Conservation (phyloP, 2,888 invertebrate genomes). For the Dorcus parallelipipedus region DNA sequence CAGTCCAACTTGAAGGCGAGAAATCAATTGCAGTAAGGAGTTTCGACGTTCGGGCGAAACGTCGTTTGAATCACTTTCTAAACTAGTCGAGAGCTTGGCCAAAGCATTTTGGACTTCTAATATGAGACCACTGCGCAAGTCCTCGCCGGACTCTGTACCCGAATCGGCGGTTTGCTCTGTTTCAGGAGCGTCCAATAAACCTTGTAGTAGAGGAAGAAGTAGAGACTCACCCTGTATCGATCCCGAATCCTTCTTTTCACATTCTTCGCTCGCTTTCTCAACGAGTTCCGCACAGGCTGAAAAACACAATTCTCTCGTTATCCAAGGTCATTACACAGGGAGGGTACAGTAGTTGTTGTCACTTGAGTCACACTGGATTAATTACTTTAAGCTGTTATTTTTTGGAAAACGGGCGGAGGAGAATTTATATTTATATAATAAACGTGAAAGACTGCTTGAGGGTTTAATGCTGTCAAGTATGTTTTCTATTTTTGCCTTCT, state of each 20-base stretch:
- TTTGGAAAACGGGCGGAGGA: too few relatives aligned
- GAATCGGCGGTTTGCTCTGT: constrained; percentile 56
- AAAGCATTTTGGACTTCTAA: constrained; percentile 51
- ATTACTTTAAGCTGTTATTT: background rate
- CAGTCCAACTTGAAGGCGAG: constrained; percentile 61
- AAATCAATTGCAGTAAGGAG: constrained; percentile 71
- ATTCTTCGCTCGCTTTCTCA: constrained; percentile 50
- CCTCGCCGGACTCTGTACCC: constrained; percentile 68
- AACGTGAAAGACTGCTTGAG: too few relatives aligned
- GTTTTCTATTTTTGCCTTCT: too few relatives aligned
- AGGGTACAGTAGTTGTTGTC: too few relatives aligned
- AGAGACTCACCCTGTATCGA: constrained; percentile 71
- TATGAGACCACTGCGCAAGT: constrained; percentile 57
- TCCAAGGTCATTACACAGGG: too few relatives aligned
- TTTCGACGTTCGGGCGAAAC: constrained; percentile 68
- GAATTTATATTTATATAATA: too few relatives aligned
- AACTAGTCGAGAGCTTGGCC: constrained; percentile 43
- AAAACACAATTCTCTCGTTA: constrained; percentile 17
- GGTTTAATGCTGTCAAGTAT: too few relatives aligned
- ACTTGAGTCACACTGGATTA: background rate
- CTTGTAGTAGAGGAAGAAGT: constrained; percentile 66
- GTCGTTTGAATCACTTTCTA: constrained; percentile 47
- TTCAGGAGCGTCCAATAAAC: constrained; percentile 55
- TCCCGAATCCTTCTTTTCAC: constrained; percentile 13
- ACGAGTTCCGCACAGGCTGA: constrained; percentile 54